These are phyloP conservation scores for Sinocyclocheilus grahami DNA, from an alignment of 2,113 vertebrate species.

Conservation along the genomic window DNA sequence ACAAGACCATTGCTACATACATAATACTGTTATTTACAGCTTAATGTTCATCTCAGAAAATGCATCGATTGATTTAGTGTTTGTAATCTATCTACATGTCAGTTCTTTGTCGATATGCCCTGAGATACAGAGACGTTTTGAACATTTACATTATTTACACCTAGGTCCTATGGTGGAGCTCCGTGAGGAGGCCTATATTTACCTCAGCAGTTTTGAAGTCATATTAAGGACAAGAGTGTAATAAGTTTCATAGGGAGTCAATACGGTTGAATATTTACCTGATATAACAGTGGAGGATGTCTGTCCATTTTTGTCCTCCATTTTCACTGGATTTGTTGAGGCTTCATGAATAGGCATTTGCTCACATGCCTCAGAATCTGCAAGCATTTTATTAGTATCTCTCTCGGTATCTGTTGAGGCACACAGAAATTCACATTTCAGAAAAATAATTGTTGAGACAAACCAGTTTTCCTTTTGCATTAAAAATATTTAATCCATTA, in stretches of 20 bases:
- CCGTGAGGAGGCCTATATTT: constrained; percentile 74
- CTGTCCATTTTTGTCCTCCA: constrained; percentile 34
- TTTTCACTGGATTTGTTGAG: constrained; percentile 28
- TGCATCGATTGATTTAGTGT: not conserved
- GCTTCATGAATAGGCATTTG: not conserved
- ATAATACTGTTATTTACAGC: not conserved
- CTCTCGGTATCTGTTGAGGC: not conserved
- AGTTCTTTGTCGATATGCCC: not conserved
- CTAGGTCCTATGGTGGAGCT: constrained; percentile 80
- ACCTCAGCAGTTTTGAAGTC: constrained; percentile 68
- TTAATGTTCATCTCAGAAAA: not conserved
- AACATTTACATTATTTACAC: constrained; percentile 50
- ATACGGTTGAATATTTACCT: constrained; percentile 14
- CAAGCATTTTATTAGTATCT: not conserved
- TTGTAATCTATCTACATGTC: not conserved
- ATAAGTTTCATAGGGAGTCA: not conserved
- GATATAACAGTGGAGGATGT: constrained; percentile 35
- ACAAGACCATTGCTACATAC: constrained; percentile 51
- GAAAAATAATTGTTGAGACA: not conserved
- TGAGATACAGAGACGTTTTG: not conserved
- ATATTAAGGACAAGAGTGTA: not conserved
- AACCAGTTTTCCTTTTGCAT: not conserved
- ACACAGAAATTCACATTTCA: not conserved
- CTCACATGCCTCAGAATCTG: constrained; percentile 7
- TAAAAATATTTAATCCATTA: not conserved